Evolutionary conservation across 2,113 vertebrate genomes (phyloP).

Genomic region (Indicator maculatus): DNA sequence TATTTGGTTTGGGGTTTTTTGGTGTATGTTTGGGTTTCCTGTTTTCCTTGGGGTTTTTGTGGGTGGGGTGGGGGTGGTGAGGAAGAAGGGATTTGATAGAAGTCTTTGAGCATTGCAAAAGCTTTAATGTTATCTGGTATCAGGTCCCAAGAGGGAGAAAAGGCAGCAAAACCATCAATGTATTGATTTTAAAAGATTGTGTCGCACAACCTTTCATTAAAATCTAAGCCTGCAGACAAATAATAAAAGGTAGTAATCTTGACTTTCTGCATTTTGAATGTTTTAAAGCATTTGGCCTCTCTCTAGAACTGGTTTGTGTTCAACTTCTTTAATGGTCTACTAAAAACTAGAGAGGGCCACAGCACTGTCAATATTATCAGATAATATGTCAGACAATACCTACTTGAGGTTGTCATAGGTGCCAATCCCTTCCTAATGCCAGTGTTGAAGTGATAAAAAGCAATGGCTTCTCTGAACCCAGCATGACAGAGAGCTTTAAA

Average conservation of each 20-base stretch:
- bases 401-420: fast-evolving
- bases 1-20: too few species aligned
- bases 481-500: neutral
- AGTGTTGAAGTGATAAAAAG: neutral
- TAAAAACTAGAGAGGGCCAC: neutral
- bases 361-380: neutral
- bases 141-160: neutral
- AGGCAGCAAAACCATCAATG: neutral
- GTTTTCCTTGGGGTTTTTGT: neutral
- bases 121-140: neutral
- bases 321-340: neutral
- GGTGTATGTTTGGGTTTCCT: too few species aligned
- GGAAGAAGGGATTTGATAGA: neutral
- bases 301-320: neutral
- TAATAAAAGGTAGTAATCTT: neutral
- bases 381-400: neutral
- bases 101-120: neutral
- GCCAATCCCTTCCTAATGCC: neutral
- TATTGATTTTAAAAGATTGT: neutral
- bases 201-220: neutral
- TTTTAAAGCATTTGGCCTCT: neutral
- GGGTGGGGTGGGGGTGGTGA: neutral
- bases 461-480: neutral
- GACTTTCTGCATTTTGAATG: neutral
- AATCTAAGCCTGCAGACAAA: neutral